A percentile compares a stretch with the other conserved stretches of the same genome.
phyloP scores from a whole-genome alignment of 2,797 vertebrate genomes.

The Salmo trutta region DNA sequence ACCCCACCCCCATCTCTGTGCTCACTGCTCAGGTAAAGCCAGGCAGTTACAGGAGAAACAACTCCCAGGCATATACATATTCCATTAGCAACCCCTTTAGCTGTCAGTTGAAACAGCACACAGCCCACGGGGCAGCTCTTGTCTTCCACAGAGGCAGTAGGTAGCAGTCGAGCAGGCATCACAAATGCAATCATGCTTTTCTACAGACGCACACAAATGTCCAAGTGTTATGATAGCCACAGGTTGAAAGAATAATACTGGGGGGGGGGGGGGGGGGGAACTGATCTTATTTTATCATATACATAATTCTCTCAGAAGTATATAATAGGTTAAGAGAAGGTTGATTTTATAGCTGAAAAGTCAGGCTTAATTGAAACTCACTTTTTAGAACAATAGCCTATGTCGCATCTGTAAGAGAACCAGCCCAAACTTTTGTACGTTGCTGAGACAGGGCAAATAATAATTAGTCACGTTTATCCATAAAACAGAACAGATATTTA shows the following conservation, averaged over 20 bases:
- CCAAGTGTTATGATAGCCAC: neutral
- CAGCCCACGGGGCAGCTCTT: conserved; percentile 36
- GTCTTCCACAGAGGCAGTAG: conserved; percentile 49
- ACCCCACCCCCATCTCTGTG: neutral
- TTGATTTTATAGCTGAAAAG: neutral
- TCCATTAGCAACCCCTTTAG: conserved; percentile 53
- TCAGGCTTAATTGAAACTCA: neutral
- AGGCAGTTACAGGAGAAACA: conserved; percentile 14
- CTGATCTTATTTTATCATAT: neutral
- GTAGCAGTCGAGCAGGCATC: conserved; percentile 50
- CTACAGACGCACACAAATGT: conserved; percentile 41
- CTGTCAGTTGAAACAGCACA: conserved; percentile 1
- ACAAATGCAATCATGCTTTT: conserved; percentile 65
- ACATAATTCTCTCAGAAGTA: neutral
- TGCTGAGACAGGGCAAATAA: neutral
- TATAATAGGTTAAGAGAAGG: neutral
- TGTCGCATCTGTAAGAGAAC: no score
- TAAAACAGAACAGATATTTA: neutral
- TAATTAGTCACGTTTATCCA: neutral
- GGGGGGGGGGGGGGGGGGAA: no score
- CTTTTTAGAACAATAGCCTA: no score
- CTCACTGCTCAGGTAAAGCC: conserved; percentile 11
- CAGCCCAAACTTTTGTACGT: neutral
- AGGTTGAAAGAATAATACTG: neutral
- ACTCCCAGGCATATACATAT: conserved; percentile 51